Conservation (phyloP, 1,140 invertebrate genomes). For the Teleogryllus occipitalis region DNA sequence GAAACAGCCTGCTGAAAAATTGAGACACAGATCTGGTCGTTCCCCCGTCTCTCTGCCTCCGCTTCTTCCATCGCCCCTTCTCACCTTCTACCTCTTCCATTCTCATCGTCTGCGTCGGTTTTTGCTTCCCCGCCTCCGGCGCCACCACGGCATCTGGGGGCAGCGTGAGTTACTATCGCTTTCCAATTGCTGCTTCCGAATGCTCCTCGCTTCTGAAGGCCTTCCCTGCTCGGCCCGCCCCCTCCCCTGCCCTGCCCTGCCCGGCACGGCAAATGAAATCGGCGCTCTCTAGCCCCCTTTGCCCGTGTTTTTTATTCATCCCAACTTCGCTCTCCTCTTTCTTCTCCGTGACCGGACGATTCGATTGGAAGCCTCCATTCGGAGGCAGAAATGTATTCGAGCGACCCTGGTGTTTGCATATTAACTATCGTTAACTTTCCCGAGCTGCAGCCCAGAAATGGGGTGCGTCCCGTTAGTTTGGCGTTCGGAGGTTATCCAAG, state of each 20-base stretch:
- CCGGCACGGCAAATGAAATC: neutral
- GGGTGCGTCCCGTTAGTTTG: neutral
- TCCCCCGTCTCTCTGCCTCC: too few relatives aligned
- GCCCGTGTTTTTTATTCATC: neutral
- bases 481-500: neutral
- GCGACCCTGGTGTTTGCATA: neutral
- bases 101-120: too few relatives aligned
- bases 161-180: neutral
- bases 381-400: neutral
- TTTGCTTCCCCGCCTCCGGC: too few relatives aligned
- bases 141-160: neutral
- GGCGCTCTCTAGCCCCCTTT: neutral
- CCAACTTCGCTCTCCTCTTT: neutral
- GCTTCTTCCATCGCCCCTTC: too few relatives aligned
- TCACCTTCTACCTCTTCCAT: too few relatives aligned
- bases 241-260: too few relatives aligned
- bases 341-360: neutral
- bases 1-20: too few relatives aligned
- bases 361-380: neutral
- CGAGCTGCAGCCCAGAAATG: neutral
- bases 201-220: neutral
- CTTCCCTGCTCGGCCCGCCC: too few relatives aligned
- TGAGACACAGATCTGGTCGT: too few relatives aligned
- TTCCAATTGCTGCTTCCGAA: neutral
- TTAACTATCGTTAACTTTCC: neutral